Percentiles rank a stretch among this genome's conserved stretches.
phyloP scores from a whole-genome alignment of 2,888 invertebrate genomes.

The Willowsia nigromaculata region DNA sequence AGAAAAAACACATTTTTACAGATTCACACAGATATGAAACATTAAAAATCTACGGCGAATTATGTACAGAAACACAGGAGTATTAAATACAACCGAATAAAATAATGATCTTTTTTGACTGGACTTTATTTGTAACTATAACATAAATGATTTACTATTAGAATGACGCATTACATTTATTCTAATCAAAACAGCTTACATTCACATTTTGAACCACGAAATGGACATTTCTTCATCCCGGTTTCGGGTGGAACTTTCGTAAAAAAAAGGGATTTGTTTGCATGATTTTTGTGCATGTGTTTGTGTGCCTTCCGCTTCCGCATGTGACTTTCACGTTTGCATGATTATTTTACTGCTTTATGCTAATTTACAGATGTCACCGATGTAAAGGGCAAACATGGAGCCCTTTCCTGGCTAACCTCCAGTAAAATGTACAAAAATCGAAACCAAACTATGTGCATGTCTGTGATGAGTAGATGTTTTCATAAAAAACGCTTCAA shows the following conservation, averaged over 20 bases:
- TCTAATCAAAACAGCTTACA: neutral
- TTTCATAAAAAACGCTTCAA: neutral
- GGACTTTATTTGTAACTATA: neutral
- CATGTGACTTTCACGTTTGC: neutral
- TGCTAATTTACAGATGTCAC: slow-evolving; percentile 18
- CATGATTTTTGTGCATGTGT: neutral
- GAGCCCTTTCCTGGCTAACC: neutral
- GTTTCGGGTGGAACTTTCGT: neutral
- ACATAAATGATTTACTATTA: neutral
- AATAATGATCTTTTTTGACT: neutral
- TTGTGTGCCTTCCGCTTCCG: neutral
- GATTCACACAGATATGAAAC: neutral
- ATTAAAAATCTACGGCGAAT: neutral
- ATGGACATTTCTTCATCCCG: neutral
- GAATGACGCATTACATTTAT: neutral
- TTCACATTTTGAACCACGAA: too few relatives aligned
- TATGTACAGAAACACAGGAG: neutral
- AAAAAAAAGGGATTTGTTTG: neutral
- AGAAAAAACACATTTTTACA: neutral
- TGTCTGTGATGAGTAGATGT: neutral
- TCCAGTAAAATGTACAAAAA: neutral
- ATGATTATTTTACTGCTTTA: neutral
- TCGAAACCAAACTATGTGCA: neutral
- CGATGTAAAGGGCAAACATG: slow-evolving; percentile 1
- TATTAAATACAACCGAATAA: neutral